A percentile compares a stretch with the other conserved stretches of the same genome.
Conservation (phyloP, 2,888 invertebrate species). For the Seira ritae region DNA sequence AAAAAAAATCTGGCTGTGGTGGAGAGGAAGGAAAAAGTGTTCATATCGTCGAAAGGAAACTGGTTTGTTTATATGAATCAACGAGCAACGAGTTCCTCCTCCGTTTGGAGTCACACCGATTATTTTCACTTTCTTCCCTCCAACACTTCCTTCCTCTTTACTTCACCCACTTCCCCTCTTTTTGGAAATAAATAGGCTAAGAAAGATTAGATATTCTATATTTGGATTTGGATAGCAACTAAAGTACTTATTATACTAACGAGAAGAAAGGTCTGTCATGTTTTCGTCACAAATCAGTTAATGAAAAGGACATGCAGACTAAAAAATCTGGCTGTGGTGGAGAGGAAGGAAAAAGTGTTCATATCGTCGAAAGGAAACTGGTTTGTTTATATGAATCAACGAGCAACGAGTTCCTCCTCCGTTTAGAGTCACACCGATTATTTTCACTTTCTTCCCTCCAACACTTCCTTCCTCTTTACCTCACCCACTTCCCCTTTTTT, state of each 20-base stretch:
- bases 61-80: too few relatives aligned
- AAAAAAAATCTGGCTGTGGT: conserved; percentile 30
- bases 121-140: conserved; percentile 52
- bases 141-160: conserved; percentile 31
- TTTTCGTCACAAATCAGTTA: too few relatives aligned
- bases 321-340: conserved; percentile 23
- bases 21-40: neutral
- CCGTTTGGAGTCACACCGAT: conserved; percentile 27
- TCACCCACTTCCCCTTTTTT: conserved; percentile 24
- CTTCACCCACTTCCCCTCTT: conserved; percentile 20
- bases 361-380: too few relatives aligned
- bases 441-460: conserved; percentile 47
- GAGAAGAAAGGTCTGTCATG: too few relatives aligned
- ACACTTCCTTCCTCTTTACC: conserved; percentile 34
- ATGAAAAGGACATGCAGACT: too few relatives aligned
- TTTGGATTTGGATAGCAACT: too few relatives aligned
- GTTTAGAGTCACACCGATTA: conserved; percentile 34
- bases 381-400: too few relatives aligned
- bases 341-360: neutral
- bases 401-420: conserved; percentile 10
- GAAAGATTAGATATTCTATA: too few relatives aligned
- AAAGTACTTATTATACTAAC: conserved; percentile 27
- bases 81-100: neutral
- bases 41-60: neutral
- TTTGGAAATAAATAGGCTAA: neutral